Percentiles rank a stretch among this genome's conserved stretches.
These are phyloP conservation scores for Nemoura dubitans DNA, from an alignment of 2,888 invertebrate species.

Conservation along the genomic window DNA sequence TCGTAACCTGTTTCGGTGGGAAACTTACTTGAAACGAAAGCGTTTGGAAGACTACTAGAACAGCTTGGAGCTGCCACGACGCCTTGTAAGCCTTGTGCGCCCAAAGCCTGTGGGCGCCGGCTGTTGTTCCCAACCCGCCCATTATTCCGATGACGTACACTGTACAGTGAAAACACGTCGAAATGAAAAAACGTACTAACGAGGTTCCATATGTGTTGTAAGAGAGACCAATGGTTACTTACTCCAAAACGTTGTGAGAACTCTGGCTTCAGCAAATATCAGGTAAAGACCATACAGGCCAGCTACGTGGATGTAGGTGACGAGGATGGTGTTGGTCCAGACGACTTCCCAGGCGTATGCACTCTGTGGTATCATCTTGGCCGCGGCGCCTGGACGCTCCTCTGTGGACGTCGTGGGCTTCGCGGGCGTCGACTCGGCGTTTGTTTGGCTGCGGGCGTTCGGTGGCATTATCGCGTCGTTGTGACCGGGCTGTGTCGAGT, in stretches of 20 bases:
- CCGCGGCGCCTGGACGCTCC: not conserved
- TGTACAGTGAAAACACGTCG: conserved; percentile 56
- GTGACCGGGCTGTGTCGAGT: too few relatives aligned
- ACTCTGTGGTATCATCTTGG: not conserved
- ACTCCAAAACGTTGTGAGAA: conserved; percentile 58
- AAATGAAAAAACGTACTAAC: not conserved
- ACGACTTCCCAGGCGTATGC: conserved; percentile 72
- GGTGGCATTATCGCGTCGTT: too few relatives aligned
- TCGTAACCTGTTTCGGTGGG: not conserved
- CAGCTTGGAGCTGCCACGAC: conserved; percentile 79
- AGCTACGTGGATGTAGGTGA: conserved; percentile 74
- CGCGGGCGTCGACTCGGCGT: not conserved
- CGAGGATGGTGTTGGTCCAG: conserved; percentile 81
- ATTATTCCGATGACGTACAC: conserved; percentile 64
- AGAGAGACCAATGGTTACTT: conserved; percentile 56
- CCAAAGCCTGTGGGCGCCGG: conserved; percentile 95
- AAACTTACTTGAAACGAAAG: conserved; percentile 76
- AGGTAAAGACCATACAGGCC: conserved; percentile 72
- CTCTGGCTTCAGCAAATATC: conserved; percentile 61
- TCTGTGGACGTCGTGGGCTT: not conserved
- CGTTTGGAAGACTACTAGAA: conserved; percentile 83
- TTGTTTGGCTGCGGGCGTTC: not conserved
- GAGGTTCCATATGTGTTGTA: not conserved
- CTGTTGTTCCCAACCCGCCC: conserved; percentile 88
- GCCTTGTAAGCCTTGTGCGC: conserved; percentile 94